These are phyloP conservation scores for Illadopsis cleaveri DNA, from an alignment of 2,113 vertebrate genomes.

Conservation along the genomic window DNA sequence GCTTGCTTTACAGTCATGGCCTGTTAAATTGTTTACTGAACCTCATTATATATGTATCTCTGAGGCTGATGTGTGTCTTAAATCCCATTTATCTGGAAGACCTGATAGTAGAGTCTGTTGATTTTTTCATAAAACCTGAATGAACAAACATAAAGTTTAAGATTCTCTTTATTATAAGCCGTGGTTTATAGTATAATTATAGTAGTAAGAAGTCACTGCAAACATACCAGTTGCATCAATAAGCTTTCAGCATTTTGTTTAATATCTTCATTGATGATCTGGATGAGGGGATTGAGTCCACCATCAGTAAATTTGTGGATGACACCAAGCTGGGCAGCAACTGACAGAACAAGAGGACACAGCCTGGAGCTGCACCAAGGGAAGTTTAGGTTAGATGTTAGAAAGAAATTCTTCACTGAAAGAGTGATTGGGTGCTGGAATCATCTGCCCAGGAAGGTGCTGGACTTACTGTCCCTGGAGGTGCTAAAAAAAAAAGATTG, in stretches of 20 bases:
- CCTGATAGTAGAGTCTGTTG: neutral
- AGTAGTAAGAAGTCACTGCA: neutral
- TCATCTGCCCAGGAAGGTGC: neutral
- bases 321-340: neutral
- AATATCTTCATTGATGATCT: neutral
- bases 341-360: no score
- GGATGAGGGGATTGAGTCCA: neutral
- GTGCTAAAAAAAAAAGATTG: neutral
- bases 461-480: neutral
- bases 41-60: neutral
- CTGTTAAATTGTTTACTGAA: constrained; percentile 7
- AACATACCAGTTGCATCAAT: neutral
- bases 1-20: neutral
- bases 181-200: neutral
- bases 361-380: no score
- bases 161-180: neutral
- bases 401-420: no score
- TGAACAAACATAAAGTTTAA: neutral
- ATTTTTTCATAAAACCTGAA: neutral
- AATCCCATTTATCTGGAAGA: neutral
- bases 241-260: neutral
- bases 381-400: no score
- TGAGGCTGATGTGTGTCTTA: neutral
- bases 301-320: neutral
- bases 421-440: no score